Base-by-base conservation (phyloP, 2,797 vertebrate genomes). In the Artibeus jamaicensis region DNA sequence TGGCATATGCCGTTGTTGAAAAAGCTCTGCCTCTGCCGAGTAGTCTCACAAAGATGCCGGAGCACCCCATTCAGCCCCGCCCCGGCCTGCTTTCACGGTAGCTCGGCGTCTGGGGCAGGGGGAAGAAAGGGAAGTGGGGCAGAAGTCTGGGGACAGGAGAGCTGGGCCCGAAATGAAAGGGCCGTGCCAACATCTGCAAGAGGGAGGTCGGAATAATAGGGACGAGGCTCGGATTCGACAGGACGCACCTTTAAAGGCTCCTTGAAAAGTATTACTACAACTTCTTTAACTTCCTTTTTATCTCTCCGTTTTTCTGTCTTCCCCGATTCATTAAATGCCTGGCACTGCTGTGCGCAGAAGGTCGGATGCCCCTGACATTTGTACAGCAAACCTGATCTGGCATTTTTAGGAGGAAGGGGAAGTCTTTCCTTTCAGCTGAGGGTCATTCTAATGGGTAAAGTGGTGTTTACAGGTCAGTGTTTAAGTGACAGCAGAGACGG, bases 1-100 rank as follows among this genome's bases (percentile, higher is more conserved):
- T 91, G 83, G 50, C 50, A 53, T 67, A 48, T 0, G 57, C 1
- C 1, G 37, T 39, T 16, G 62, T 94, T 55, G 14, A 93, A 32
- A 97, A 84, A 84, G 12, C 74, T 97, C 92, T 48, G 15, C 48
- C 34, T n/a, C n/a, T n/a, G n/a, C n/a, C n/a, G 44, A 42, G 9
- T 46, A 70, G 50, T 79, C 46, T 65, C 22, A 50, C 71, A 79
- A 44, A 91, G 44, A n/a, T 22, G 16, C 48, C 71, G 9, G 50
- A 83, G 68, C 14, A 65, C 24, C 71, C 24, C 18, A n/a, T 39
- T 84, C 68, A 88, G 37, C 48, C n/a, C 2, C 48, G 59, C 42
- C 18, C 9, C 1, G 26, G 55, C 83, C 85, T 77, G 37, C 48
- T 32, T 16, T 78, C 71, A 57, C 24, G 74, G 73, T 32, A 95